Conservation (phyloP, 2,888 invertebrate genomes). For the Cerastoderma edule region DNA sequence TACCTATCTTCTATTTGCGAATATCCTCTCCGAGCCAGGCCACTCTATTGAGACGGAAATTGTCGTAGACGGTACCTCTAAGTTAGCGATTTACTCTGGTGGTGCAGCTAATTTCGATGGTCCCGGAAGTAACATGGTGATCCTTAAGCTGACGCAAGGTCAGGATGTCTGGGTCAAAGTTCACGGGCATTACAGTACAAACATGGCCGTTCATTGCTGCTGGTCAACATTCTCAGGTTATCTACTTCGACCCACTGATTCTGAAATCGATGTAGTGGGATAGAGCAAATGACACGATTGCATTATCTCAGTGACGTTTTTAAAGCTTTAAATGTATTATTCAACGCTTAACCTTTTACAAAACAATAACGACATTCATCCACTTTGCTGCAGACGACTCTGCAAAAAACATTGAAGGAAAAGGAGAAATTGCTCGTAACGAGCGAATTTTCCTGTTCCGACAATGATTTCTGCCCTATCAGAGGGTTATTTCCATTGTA, state of each 20-base stretch:
- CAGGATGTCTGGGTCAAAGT: constrained; percentile 56
- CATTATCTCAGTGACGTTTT: no score
- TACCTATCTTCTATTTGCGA: constrained; percentile 45
- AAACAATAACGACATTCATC: no score
- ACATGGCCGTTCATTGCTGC: constrained; percentile 51
- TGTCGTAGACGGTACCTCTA: constrained; percentile 29
- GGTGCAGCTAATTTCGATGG: constrained; percentile 34
- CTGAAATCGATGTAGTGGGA: no score
- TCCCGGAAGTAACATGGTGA: constrained; percentile 52
- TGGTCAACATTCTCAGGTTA: constrained; percentile 53
- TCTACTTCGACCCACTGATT: constrained; percentile 19
- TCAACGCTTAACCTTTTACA: no score
- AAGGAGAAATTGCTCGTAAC: no score
- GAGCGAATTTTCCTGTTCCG: no score
- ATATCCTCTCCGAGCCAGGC: constrained; percentile 41
- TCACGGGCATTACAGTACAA: constrained; percentile 36
- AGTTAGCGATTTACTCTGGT: constrained; percentile 40
- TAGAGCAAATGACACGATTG: no score
- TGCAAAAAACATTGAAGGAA: no score
- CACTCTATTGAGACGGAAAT: constrained; percentile 49
- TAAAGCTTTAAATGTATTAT: no score
- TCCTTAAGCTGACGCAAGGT: constrained; percentile 39
- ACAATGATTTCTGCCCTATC: no score
- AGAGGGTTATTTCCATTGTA: no score
- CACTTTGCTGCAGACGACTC: no score